A percentile compares a stretch with the other conserved stretches of the same genome.
Conservation (phyloP, 2,888 invertebrate genomes). For the Dolichomitus sp. region DNA sequence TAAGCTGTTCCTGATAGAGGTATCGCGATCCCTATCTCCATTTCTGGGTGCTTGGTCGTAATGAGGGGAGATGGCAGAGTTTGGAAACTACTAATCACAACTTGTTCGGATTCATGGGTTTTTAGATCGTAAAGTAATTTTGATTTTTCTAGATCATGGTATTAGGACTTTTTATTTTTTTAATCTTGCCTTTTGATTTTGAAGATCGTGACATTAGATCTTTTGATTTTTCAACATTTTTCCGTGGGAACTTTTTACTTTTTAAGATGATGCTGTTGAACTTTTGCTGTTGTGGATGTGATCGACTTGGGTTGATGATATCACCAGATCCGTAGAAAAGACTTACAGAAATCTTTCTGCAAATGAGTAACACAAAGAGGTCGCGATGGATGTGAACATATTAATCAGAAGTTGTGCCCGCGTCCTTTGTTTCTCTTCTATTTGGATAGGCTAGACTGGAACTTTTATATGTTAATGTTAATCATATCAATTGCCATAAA, state of each 20-base stretch:
- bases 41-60: neutral
- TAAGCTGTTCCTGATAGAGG: neutral
- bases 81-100: conserved; percentile 2
- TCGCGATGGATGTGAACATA: neutral
- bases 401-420: neutral
- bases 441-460: too few relatives aligned
- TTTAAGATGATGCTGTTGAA: too few relatives aligned
- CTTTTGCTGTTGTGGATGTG: neutral
- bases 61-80: neutral
- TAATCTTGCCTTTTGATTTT: too few relatives aligned
- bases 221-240: too few relatives aligned
- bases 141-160: neutral
- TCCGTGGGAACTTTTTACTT: too few relatives aligned
- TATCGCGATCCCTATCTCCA: neutral
- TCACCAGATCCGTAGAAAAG: neutral
- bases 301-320: neutral
- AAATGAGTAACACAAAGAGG: neutral
- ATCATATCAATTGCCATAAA: neutral
- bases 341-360: neutral
- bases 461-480: neutral
- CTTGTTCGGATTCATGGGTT: neutral
- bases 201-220: too few relatives aligned
- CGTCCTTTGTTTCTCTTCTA: neutral
- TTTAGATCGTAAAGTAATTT: neutral
- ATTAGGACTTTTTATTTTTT: neutral